Conservation (phyloP, 1,140 invertebrate genomes). For the Dryas iulia region DNA sequence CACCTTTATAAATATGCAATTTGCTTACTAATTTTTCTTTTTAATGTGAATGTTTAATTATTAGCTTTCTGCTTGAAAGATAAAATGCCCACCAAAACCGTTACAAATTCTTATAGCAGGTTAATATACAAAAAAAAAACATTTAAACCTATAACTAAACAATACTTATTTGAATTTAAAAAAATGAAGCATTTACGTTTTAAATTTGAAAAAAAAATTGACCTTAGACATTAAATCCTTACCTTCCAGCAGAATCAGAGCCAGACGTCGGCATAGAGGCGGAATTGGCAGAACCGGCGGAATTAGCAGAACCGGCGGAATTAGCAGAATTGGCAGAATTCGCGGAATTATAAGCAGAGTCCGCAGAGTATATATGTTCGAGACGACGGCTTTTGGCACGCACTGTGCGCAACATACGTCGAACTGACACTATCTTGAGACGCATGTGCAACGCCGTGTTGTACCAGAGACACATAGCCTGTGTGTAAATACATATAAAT, state of each 20-base stretch:
- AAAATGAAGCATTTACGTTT: too few relatives aligned
- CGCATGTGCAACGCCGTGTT: conserved; percentile 93
- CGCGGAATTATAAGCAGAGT: background rate
- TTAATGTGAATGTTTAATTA: too few relatives aligned
- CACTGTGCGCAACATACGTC: conserved; percentile 83
- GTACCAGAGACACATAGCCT: conserved; percentile 93
- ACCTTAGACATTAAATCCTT: background rate
- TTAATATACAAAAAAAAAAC: too few relatives aligned
- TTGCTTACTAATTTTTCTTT: too few relatives aligned
- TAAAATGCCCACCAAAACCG: too few relatives aligned
- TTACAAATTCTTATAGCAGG: too few relatives aligned
- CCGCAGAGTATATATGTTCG: conserved; percentile 10
- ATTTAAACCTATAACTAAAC: too few relatives aligned
- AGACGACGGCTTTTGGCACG: conserved; percentile 31
- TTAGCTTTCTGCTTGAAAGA: too few relatives aligned
- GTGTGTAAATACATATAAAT: too few relatives aligned
- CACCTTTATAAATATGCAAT: too few relatives aligned
- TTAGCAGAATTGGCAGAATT: background rate
- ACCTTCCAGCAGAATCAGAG: background rate
- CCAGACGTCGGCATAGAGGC: conserved; percentile 14
- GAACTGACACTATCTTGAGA: conserved; percentile 89
- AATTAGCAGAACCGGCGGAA: conserved; percentile 23
- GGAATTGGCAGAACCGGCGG: background rate
- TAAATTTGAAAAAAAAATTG: too few relatives aligned
- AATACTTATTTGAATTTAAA: too few relatives aligned